Conservation (phyloP, 2,113 vertebrate species). For the Taurulus bubalis region DNA sequence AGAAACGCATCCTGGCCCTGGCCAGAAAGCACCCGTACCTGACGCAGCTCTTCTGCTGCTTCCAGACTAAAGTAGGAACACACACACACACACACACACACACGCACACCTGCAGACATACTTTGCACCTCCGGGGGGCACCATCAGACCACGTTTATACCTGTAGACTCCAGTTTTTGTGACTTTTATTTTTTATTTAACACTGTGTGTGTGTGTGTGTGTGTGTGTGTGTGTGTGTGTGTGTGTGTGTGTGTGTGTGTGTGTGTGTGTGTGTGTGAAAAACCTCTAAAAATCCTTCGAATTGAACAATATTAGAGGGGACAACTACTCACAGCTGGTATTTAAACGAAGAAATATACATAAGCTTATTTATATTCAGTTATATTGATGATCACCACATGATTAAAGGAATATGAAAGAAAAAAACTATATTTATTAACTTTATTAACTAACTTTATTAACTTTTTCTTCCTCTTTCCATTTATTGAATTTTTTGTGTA, state of each 20-base stretch:
- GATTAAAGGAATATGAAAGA: no score
- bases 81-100: conserved; percentile 8
- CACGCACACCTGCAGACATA: conserved; percentile 4
- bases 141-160: not conserved
- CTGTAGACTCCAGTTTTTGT: accelerated
- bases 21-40: conserved; percentile 94
- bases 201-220: not conserved
- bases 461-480: no score
- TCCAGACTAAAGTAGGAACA: conserved; percentile 92
- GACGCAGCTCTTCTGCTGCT: conserved; percentile 98
- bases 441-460: no score
- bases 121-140: not conserved
- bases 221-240: not conserved
- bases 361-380: no score
- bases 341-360: no score
- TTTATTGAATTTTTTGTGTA: no score
- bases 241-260: not conserved
- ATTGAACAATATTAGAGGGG: not conserved
- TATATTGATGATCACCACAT: no score
- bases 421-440: no score
- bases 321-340: not conserved
- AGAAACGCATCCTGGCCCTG: conserved; percentile 95
- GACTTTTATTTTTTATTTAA: not conserved
- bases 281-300: not conserved
- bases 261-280: no score